Conservation (phyloP, 1,140 invertebrate genomes). For the Drosophila gunungcola region DNA sequence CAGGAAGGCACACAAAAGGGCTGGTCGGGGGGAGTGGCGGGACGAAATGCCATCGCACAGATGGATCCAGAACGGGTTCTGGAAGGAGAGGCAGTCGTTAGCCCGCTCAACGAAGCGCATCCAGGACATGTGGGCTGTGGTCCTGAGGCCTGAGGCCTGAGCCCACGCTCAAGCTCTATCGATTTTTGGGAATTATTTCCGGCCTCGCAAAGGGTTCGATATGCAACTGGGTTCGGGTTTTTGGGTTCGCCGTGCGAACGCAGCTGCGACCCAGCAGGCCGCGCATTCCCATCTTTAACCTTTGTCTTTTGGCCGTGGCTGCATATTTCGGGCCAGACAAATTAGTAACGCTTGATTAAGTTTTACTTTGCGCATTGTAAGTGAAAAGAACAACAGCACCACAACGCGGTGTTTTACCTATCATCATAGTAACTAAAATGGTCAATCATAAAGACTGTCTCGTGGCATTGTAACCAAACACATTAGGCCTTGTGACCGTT, state of each 20-base stretch:
- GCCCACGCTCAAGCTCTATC: constrained; percentile 32
- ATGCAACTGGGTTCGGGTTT: neutral
- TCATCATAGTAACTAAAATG: constrained; percentile 55
- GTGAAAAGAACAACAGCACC: constrained; percentile 48
- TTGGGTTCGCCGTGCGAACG: constrained; percentile 44
- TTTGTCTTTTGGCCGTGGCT: constrained; percentile 40
- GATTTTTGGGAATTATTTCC: constrained; percentile 51
- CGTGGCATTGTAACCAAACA: constrained; percentile 44
- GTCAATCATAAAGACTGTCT: constrained; percentile 45
- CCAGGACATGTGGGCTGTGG: constrained; percentile 67
- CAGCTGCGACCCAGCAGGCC: constrained; percentile 50
- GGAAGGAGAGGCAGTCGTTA: constrained; percentile 66
- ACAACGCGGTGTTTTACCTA: neutral
- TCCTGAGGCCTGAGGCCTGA: constrained; percentile 16
- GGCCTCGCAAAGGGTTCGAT: constrained; percentile 14
- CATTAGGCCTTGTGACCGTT: constrained; percentile 3
- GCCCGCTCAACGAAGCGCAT: constrained; percentile 69
- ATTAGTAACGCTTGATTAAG: constrained; percentile 77
- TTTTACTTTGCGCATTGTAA: constrained; percentile 62
- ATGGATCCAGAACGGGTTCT: constrained; percentile 8
- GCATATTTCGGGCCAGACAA: constrained; percentile 51
- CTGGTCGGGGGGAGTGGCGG: neutral
- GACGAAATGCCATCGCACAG: constrained; percentile 22
- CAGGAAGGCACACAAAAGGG: constrained; percentile 50
- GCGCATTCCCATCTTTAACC: constrained; percentile 23